Base-by-base conservation (phyloP, 2,113 vertebrate species). In the Rana temporaria region DNA sequence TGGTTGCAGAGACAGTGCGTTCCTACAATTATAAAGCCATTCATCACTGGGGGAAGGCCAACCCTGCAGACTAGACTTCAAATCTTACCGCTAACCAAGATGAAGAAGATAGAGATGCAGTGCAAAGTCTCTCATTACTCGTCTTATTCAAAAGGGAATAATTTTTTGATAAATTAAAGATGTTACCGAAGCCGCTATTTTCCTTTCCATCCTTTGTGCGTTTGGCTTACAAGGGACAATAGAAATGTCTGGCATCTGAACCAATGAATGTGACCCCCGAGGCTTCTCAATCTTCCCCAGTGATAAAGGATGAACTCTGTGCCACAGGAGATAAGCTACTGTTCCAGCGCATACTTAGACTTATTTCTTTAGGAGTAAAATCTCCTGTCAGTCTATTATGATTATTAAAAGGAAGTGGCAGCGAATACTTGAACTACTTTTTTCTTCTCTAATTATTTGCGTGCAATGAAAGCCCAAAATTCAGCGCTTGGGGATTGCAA, bases 151-250 rank as follows among this genome's bases (percentile, higher is more conserved):
- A 76, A 76, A 63, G 73, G 57, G 26, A 26, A 73, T 73, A 32
- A 57, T 76, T 63, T 76, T 53, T 63, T 63, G 59, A 76, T 63
- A 62, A 60, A 76, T 76, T 76, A 42, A 63, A 76, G 73, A 62
- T 76, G 56, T 62, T 76, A 48, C 38, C 9, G 22, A 62, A 11
- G n/a, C 72, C 38, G 19, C 20, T 75, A 75, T 60, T 75, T 76
- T 63, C 73, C 59, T 24, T 48, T 42, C 30, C 15, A 76, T 60
- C 57, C 73, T 42, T 76, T 76, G 59, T 62, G 20, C 38, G 32
- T 32, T 17, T 42, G 38, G 20, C n/a, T 24, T 62, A 34, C 24
- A 59, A 63, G n/a, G 73, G 73, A 76, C 73, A 76, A 62, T 63
- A 76, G 59, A 76, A 76, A 63, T 63, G 59, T 63, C 57, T 76